Percentiles rank a stretch among this genome's conserved stretches.
phyloP scores from a whole-genome alignment of 1,140 invertebrate species.

The Parapsyche elsis region DNA sequence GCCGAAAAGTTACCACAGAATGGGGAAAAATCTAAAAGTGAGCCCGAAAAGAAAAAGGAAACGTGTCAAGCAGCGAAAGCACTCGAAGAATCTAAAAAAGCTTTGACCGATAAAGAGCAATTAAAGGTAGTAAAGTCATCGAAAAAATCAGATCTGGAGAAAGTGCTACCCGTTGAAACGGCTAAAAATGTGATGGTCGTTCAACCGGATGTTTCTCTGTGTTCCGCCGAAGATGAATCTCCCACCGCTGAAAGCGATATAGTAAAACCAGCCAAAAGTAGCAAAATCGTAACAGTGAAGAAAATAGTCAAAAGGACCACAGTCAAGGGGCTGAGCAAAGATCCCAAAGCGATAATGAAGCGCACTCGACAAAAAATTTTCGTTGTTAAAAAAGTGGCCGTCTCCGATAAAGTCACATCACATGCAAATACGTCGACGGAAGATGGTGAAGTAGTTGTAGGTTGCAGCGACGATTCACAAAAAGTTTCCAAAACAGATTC shows the following conservation, averaged over 20 bases:
- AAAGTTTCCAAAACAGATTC: conserved; percentile 4
- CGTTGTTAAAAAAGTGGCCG: neutral
- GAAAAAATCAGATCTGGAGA: conserved; percentile 44
- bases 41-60: conserved; percentile 49
- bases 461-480: neutral
- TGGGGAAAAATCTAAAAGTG: conserved; percentile 43
- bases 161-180: neutral
- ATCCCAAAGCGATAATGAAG: conserved; percentile 15
- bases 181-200: conserved; percentile 28
- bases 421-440: neutral
- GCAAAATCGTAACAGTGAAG: neutral
- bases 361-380: conserved; percentile 7
- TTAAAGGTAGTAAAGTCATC: conserved; percentile 33
- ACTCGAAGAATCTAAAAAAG: conserved; percentile 48
- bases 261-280: neutral
- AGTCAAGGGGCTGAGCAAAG: conserved; percentile 24
- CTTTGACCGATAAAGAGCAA: conserved; percentile 29
- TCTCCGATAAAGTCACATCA: conserved; percentile 4
- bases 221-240: neutral
- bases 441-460: neutral
- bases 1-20: neutral
- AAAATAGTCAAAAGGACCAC: neutral
- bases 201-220: conserved; percentile 30
- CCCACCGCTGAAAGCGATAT: neutral
- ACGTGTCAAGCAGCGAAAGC: conserved; percentile 17